Percentiles rank a stretch among this genome's conserved stretches.
phyloP scores from a whole-genome alignment of 2,888 invertebrate genomes.

The Drosophila diplacantha region DNA sequence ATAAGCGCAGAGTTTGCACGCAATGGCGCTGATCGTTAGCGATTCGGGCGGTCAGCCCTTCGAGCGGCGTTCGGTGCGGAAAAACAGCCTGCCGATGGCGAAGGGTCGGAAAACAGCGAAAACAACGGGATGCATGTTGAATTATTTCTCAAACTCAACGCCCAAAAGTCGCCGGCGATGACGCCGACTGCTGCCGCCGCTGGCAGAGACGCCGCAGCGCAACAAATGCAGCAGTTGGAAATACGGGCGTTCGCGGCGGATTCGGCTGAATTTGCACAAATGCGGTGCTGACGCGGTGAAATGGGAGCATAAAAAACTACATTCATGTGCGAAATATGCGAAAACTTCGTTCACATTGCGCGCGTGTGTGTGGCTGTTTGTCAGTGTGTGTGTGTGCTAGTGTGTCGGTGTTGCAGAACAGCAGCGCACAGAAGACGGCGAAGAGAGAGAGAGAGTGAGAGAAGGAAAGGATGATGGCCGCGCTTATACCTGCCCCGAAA shows the following conservation, averaged over 20 bases:
- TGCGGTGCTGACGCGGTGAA: constrained; percentile 54
- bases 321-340: constrained; percentile 44
- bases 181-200: constrained; percentile 40
- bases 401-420: constrained; percentile 24
- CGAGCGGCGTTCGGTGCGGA: neutral
- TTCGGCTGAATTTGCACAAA: constrained; percentile 49
- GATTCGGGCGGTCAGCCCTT: constrained; percentile 8
- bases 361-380: constrained; percentile 27
- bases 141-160: constrained; percentile 48
- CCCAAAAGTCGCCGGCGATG: constrained; percentile 68
- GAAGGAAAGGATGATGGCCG: constrained; percentile 56
- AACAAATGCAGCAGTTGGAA: constrained; percentile 55
- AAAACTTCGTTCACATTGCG: constrained; percentile 53
- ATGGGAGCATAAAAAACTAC: constrained; percentile 53
- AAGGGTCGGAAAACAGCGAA: constrained; percentile 5
- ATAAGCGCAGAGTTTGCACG: constrained; percentile 43
- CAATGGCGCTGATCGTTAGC: constrained; percentile 32
- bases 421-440: constrained; percentile 29
- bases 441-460: constrained; percentile 30
- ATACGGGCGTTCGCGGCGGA: constrained; percentile 38
- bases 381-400: constrained; percentile 14
- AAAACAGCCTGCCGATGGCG: neutral
- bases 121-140: constrained; percentile 44
- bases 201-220: constrained; percentile 41
- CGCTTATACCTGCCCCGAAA: constrained; percentile 53